Evolutionary conservation across 2,888 invertebrate genomes (phyloP), one percentile per base, ranked within the genome.

Genomic region (Galerucella nymphaeae): DNA sequence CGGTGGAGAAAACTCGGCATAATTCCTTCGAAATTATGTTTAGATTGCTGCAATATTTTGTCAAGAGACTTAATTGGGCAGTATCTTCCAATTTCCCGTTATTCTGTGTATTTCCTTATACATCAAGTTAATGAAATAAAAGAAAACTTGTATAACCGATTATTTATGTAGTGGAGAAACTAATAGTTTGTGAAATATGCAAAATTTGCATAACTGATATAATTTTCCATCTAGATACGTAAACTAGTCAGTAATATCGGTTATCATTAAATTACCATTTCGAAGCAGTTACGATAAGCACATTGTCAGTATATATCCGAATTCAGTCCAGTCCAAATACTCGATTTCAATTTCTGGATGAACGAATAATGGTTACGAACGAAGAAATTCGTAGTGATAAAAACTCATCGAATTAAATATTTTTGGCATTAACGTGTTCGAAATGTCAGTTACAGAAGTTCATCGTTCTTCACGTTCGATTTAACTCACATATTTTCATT

Each of bases 1-100:
- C 61, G 57, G 63, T 59, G 66, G 69, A 75, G 72, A 73, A 75
- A 74, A 71, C 61, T 71, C 61, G 72, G 58, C 66, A 62, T 74
- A 76, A 76, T 72, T 75, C 73, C 68, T 64, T 57, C 53, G 74
- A 67, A 70, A 73, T 75, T 77, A 77, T 77, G 77, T 75, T 76
- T 75, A 77, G 78, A 79, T 79, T 78, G 77, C 58, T 68, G 77
- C 78, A 76, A 80, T 80, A 80, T 80, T 78, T 78, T 72, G 72
- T 70, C 71, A 73, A 50, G 50, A 58, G 67, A 68, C 74, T 71
- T 77, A 75, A 75, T 75, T 71, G 76, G 79, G 75, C 75, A 75
- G 77, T 79, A 79, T 77, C 78, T 79, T 77, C 77, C 80, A 79
- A 79, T 80, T 80, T 79, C 71, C 64, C 59, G 72, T 76, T 38